Conservation (phyloP, 1,140 invertebrate genomes). For the Diorhabda carinulata region DNA sequence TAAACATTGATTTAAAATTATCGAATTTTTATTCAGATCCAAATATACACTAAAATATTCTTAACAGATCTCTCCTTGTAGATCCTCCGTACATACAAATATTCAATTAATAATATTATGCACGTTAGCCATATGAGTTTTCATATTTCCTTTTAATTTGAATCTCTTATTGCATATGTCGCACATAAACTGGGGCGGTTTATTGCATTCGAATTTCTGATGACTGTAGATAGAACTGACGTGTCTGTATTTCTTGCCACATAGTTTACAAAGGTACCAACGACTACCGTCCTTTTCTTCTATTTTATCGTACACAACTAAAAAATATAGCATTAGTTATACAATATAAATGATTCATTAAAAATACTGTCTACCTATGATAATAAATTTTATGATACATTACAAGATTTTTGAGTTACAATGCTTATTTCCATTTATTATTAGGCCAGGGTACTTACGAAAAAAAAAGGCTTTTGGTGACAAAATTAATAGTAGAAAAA, state of each 20-base stretch:
- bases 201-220: conserved; percentile 49
- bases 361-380: too few relatives aligned
- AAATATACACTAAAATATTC: too few relatives aligned
- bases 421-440: too few relatives aligned
- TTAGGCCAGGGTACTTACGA: too few relatives aligned
- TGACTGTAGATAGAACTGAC: conserved; percentile 47
- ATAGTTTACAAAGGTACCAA: conserved; percentile 41
- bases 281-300: conserved; percentile 5
- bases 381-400: too few relatives aligned
- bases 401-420: too few relatives aligned
- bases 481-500: too few relatives aligned
- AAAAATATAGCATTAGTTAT: conserved; percentile 2
- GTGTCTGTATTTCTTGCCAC: conserved; percentile 46
- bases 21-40: too few relatives aligned
- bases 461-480: too few relatives aligned
- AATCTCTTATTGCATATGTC: conserved; percentile 27
- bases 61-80: too few relatives aligned
- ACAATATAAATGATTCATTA: too few relatives aligned
- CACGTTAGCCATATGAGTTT: conserved; percentile 26
- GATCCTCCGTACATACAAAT: neutral
- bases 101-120: conserved; percentile 14
- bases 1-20: too few relatives aligned
- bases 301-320: conserved; percentile 13
- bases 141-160: conserved; percentile 33
- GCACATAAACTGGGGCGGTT: conserved; percentile 32